These are phyloP conservation scores for Platysternon megacephalum DNA, from an alignment of 2,113 vertebrate genomes.

Conservation along the genomic window DNA sequence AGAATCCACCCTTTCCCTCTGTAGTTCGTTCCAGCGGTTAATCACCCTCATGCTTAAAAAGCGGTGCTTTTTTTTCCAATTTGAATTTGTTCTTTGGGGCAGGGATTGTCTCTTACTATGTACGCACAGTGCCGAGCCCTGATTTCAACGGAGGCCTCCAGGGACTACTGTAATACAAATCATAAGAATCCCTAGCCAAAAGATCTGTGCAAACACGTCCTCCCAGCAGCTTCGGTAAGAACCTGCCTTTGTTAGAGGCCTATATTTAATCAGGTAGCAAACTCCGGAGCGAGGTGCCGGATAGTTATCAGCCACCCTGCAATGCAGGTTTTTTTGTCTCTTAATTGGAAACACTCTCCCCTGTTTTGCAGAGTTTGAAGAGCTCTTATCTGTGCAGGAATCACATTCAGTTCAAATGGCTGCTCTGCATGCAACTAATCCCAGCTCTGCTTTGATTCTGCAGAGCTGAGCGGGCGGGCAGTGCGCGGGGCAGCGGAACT, in stretches of 20 bases:
- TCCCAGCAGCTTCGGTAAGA: not conserved
- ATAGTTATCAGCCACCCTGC: not conserved
- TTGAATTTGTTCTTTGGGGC: not conserved
- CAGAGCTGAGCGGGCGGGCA: not conserved
- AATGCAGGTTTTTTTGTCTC: not conserved
- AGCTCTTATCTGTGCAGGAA: not conserved
- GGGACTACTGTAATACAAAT: not conserved
- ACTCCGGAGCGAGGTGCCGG: not conserved
- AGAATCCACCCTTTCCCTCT: not conserved
- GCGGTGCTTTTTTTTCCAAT: not conserved
- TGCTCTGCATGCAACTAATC: fast-evolving
- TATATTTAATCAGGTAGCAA: not conserved
- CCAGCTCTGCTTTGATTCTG: not conserved
- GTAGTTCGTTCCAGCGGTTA: not conserved
- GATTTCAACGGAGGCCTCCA: not conserved
- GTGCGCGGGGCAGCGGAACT: not conserved
- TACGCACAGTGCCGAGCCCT: not conserved
- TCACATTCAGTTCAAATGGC: not conserved
- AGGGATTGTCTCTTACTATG: not conserved
- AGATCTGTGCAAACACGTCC: not conserved
- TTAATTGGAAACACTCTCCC: not conserved
- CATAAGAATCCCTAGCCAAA: not conserved
- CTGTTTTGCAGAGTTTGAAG: not conserved
- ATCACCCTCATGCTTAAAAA: not conserved
- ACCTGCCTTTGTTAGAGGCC: not conserved